Evolutionary conservation across 2,888 invertebrate species (phyloP), one percentile per base, ranked within the genome.

Genomic region (Terebella lapidaria): DNA sequence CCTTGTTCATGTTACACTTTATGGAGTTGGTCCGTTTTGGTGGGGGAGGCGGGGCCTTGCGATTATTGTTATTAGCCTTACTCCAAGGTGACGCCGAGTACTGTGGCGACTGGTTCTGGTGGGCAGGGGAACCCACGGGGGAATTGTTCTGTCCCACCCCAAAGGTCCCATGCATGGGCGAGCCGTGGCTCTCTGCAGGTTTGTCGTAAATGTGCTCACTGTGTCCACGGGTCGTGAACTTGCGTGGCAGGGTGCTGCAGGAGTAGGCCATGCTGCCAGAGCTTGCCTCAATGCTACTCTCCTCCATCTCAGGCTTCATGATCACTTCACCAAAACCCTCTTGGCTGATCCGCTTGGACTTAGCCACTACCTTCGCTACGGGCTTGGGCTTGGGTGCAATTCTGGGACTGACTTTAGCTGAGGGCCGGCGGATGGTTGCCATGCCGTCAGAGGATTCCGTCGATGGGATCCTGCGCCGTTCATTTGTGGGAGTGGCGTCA

Each of bases 361-460:
- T 74, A 3, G 74, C 56, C 42, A 75, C 64, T 35, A 75, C 73
- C 64, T 72, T 74, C 24, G 74, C 73, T 26, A 75, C 70, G n/a
- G 75, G 75, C 64, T 74, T 76, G 1, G 73, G 71, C 57, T 92
- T 92, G 5, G 91, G 90, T 18, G 91, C 87, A 0, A 91, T 90
- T 55, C 91, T 84, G 3, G 91, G 90, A 62, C 90, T 86, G 26
- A 91, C 89, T 18, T 89, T 83, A 0, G 89, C 89, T 66, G 91
- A 84, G 2, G 92, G 92, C 58, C 94, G 86, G 0, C 93, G 92
- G 63, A 94, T 80, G 0, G 94, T 94, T 4, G 92, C 92, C 1
- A 90, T 89, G 0, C 90, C 90, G 5, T 62, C 62, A 22, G 10
- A 5, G n/a, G 5, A 5, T 22, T 49, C 49, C 49, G 22, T 24